Conservation (phyloP, 1,140 invertebrate species). For the Calliopsis andreniformis region DNA sequence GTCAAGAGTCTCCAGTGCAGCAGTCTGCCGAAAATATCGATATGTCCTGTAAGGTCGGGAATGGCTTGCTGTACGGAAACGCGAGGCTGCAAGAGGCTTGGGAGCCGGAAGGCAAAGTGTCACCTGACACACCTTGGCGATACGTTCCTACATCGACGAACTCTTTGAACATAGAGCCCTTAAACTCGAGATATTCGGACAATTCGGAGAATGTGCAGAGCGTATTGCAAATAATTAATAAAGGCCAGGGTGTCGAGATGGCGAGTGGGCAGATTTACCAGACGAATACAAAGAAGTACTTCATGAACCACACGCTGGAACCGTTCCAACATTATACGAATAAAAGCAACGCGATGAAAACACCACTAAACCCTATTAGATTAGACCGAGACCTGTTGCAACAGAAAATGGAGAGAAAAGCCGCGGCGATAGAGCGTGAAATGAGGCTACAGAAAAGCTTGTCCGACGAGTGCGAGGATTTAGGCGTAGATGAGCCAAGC, state of each 20-base stretch:
- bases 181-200: slow-evolving; percentile 67
- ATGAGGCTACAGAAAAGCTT: slow-evolving; percentile 85
- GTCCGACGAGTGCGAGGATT: slow-evolving; percentile 89
- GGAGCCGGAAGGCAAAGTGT: slow-evolving; percentile 77
- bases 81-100: slow-evolving; percentile 79
- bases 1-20: slow-evolving; percentile 67
- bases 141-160: slow-evolving; percentile 75
- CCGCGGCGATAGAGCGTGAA: slow-evolving; percentile 83
- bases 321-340: slow-evolving; percentile 75
- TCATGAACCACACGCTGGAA: slow-evolving; percentile 78
- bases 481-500: slow-evolving; percentile 89
- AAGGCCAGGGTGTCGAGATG: slow-evolving; percentile 77
- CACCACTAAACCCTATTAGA: slow-evolving; percentile 64
- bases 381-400: slow-evolving; percentile 73
- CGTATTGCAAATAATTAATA: slow-evolving; percentile 78
- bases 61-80: slow-evolving; percentile 77
- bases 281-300: slow-evolving; percentile 76
- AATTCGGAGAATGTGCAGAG: slow-evolving; percentile 72
- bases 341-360: slow-evolving; percentile 66
- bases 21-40: slow-evolving; percentile 68
- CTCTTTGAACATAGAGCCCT: slow-evolving; percentile 69
- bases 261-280: slow-evolving; percentile 74
- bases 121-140: slow-evolving; percentile 80
- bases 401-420: slow-evolving; percentile 78
- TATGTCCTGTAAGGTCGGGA: slow-evolving; percentile 73